A percentile compares a stretch with the other conserved stretches of the same genome.
These are phyloP conservation scores for Pollachius pollachius DNA, from an alignment of 2,113 vertebrate genomes.

Conservation along the genomic window DNA sequence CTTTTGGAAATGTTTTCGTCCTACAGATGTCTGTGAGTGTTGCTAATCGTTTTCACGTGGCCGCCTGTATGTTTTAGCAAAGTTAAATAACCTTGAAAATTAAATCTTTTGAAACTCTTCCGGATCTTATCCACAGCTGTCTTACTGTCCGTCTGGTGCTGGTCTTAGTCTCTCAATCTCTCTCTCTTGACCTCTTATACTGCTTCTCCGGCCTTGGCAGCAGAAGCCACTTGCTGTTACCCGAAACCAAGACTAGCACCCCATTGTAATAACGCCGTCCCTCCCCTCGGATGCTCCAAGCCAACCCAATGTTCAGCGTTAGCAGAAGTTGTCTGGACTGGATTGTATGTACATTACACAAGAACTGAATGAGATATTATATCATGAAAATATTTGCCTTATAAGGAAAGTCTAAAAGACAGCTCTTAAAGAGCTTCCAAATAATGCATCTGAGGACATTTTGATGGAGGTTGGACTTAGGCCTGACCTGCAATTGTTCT, in stretches of 20 bases:
- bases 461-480: neutral
- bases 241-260: slow-evolving; percentile 55
- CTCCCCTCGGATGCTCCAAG: slow-evolving; percentile 40
- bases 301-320: slow-evolving; percentile 42
- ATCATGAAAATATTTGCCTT: too few relatives aligned
- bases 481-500: neutral
- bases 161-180: slow-evolving; percentile 30
- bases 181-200: slow-evolving; percentile 53
- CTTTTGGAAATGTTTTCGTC: too few relatives aligned
- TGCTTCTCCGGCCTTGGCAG: slow-evolving; percentile 49
- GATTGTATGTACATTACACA: slow-evolving; percentile 39
- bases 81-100: too few relatives aligned
- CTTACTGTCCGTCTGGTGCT: neutral
- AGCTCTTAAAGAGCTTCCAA: neutral
- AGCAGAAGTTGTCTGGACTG: slow-evolving; percentile 20
- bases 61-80: too few relatives aligned
- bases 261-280: slow-evolving; percentile 39
- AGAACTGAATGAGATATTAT: neutral
- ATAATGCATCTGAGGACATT: neutral
- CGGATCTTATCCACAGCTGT: slow-evolving; percentile 7
- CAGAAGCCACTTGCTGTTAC: slow-evolving; percentile 52
- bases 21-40: too few relatives aligned
- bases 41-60: too few relatives aligned
- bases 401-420: too few relatives aligned
- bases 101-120: too few relatives aligned